Base-by-base conservation (phyloP, 2,888 invertebrate genomes). In the Epinotia nisella region DNA sequence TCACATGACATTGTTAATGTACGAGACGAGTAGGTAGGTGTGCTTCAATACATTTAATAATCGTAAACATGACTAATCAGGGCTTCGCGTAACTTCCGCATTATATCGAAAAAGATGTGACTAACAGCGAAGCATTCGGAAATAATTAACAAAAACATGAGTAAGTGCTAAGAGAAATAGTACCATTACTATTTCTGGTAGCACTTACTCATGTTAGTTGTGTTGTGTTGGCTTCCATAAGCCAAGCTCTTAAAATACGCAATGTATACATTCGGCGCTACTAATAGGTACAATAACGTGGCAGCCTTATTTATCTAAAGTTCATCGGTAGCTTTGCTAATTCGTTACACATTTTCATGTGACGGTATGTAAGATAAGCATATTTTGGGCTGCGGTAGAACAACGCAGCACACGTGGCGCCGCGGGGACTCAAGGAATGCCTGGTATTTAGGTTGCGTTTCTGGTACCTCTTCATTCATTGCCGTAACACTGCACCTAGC, bases 391-490 rank as follows among this genome's bases (percentile, higher is more conserved):
- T 80, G 86, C 85, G 86, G 87, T 87, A 88, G 89, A 90, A 89
- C 90, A 89, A 89, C 87, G 85, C 87, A 81, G 86, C 88, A 89
- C 91, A 90, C 91, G 91, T 90, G 91, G 87, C 86, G 85, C 83
- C 84, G 80, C 85, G 86, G 85, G 83, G 86, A 84, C 89, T 89
- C 80, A 85, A 90, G 88, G 92, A 91, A 93, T 93, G 91, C 82
- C 81, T 78, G 91, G 93, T 92, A 93, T 93, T 93, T 93, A 90
- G 93, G 93, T 93, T 92, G 90, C 89, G 89, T 90, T 90, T 89
- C 89, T 90, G 90, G 91, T 91, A 90, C 90, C 89, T 90, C 90
- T 92, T 90, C 93, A 93, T 93, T 93, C 91, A 93, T 88, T 88
- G 90, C 89, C 87, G 88, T 87, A 89, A 86, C 89, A 90, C 86